These are phyloP conservation scores for Ferrisia virgata DNA, from an alignment of 2,888 invertebrate genomes.

Conservation along the genomic window DNA sequence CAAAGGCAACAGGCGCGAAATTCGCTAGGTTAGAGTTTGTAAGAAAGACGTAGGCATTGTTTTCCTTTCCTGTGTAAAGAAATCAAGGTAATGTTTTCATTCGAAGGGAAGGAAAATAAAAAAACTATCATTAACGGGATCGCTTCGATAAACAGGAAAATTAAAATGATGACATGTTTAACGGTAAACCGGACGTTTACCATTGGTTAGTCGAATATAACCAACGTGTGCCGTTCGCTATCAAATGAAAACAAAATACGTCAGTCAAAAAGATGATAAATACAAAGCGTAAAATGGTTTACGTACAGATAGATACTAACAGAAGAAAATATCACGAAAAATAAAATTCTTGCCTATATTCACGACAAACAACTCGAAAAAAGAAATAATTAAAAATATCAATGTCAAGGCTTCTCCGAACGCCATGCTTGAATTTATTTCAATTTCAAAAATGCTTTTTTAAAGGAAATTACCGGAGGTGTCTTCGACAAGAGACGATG, in stretches of 20 bases:
- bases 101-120: neutral
- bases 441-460: neutral
- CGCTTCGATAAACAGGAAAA: neutral
- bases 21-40: neutral
- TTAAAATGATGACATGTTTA: neutral
- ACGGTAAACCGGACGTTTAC: neutral
- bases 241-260: conserved; percentile 3
- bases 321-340: neutral
- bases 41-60: neutral
- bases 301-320: too few relatives aligned
- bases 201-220: neutral
- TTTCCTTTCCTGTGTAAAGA: neutral
- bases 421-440: neutral
- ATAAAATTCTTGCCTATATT: neutral
- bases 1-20: conserved; percentile 1
- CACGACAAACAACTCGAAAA: neutral
- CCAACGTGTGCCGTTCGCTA: neutral
- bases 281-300: neutral
- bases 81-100: neutral
- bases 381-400: neutral
- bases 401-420: neutral
- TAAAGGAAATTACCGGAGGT: neutral
- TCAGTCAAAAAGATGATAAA: neutral
- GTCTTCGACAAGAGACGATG: neutral
- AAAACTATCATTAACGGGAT: neutral